Percentiles rank a stretch among this genome's conserved stretches.
Conservation (phyloP, 2,797 vertebrate genomes). For the Hippoglossus hippoglossus region DNA sequence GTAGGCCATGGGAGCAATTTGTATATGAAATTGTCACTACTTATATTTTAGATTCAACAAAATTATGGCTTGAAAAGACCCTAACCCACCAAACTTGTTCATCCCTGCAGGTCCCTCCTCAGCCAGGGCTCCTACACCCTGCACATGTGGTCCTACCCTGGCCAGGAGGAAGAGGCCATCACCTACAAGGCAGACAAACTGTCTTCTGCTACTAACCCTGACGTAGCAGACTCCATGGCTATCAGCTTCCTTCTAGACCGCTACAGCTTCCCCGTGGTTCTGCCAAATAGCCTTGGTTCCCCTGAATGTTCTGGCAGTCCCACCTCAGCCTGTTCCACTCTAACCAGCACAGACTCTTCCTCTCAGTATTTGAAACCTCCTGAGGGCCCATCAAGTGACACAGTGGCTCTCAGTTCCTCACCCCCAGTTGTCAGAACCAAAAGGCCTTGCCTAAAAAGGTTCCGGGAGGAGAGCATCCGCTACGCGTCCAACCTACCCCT, state of each 20-base stretch:
- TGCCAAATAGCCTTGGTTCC: constrained; percentile 68
- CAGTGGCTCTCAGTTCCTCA: constrained; percentile 2
- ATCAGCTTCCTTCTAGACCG: constrained; percentile 83
- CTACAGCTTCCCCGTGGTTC: constrained; percentile 84
- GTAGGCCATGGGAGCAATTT: background rate
- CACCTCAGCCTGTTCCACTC: background rate
- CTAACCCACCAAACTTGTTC: background rate
- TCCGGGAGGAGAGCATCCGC: constrained; percentile 73
- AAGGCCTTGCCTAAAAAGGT: constrained; percentile 59
- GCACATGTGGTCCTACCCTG: constrained; percentile 84
- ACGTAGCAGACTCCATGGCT: constrained; percentile 80
- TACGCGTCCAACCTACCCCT: constrained; percentile 81
- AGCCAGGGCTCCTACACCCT: constrained; percentile 82
- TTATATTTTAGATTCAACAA: background rate
- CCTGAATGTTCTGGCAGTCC: constrained; percentile 6
- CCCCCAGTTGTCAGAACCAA: background rate
- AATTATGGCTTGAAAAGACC: no score
- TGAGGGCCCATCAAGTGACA: background rate
- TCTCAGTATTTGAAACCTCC: background rate
- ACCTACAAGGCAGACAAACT: constrained; percentile 85
- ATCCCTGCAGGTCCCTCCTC: constrained; percentile 75
- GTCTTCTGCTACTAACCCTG: constrained; percentile 83
- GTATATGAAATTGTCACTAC: background rate
- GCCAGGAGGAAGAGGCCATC: constrained; percentile 76
- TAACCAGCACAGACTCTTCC: background rate